Evolutionary conservation across 2,113 vertebrate species (phyloP).

Genomic region (Corydoras sp.): DNA sequence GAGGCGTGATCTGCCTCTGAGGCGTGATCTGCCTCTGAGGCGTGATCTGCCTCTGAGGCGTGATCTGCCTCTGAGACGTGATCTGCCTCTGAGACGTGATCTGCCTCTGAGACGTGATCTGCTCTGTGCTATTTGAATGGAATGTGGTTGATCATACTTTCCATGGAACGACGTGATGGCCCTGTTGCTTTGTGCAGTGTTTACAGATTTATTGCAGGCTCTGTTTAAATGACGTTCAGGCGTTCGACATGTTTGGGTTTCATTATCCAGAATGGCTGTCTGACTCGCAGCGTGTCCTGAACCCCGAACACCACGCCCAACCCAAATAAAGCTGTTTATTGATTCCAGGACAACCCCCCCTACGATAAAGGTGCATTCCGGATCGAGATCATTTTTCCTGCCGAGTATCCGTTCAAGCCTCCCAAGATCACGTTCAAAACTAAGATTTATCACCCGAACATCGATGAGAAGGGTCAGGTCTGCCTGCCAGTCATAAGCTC

Average conservation of each 20-base stretch:
- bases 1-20: not conserved
- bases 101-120: not conserved
- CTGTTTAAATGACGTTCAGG: not conserved
- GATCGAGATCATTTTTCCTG: constrained; percentile 93
- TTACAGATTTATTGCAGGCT: not conserved
- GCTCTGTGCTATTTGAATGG: not conserved
- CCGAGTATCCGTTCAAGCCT: constrained; percentile 97
- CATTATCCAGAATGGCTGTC: not conserved
- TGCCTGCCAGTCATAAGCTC: constrained; percentile 94
- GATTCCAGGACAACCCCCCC: constrained; percentile 78
- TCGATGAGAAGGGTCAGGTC: constrained; percentile 97
- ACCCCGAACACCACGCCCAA: too few relatives aligned
- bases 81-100: not conserved
- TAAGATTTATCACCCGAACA: constrained; percentile 98
- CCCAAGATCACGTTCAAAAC: constrained; percentile 98
- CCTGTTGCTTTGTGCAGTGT: not conserved
- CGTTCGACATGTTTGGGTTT: too few relatives aligned
- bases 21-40: not conserved
- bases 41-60: not conserved
- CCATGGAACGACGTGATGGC: not conserved
- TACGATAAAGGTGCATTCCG: constrained; percentile 98
- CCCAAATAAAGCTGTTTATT: not conserved
- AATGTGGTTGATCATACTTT: not conserved
- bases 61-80: not conserved
- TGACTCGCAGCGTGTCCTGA: not conserved